Percentiles rank a stretch among this genome's conserved stretches.
Conservation (phyloP, 1,140 invertebrate species). For the Drosophila triauraria region DNA sequence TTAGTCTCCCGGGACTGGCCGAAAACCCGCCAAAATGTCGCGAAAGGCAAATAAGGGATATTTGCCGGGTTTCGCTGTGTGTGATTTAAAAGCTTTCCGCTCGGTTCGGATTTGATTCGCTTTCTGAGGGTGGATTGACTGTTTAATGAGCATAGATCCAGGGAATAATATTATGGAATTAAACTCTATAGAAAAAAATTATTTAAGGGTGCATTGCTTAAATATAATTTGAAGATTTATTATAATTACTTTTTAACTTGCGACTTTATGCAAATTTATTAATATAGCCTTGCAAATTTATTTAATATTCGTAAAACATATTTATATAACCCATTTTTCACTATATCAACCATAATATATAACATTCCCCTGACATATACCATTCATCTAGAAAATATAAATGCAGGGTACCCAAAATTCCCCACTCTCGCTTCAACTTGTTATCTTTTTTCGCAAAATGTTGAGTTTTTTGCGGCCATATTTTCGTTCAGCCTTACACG, state of each 20-base stretch:
- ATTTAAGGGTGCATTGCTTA: not conserved
- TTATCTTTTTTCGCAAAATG: conserved; percentile 4
- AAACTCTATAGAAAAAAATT: too few relatives aligned
- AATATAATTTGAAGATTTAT: not conserved
- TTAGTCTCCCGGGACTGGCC: conserved; percentile 30
- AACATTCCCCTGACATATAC: too few relatives aligned
- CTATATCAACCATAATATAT: too few relatives aligned
- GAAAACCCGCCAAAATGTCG: conserved; percentile 68
- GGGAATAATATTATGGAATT: not conserved
- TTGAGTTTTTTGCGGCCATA: conserved; percentile 21
- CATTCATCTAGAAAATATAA: not conserved
- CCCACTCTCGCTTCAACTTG: too few relatives aligned
- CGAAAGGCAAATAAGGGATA: conserved; percentile 59
- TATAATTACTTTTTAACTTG: too few relatives aligned
- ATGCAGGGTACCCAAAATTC: not conserved
- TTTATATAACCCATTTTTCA: too few relatives aligned
- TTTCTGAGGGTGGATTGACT: not conserved
- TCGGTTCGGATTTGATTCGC: not conserved
- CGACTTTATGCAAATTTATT: too few relatives aligned
- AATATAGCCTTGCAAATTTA: too few relatives aligned
- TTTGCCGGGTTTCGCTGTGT: conserved; percentile 40
- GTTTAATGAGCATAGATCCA: not conserved
- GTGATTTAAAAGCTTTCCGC: conserved; percentile 68
- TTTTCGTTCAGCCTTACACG: conserved; percentile 37
- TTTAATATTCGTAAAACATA: too few relatives aligned